A percentile compares a stretch with the other conserved stretches of the same genome.
These are phyloP conservation scores for Dasyornis broadbenti DNA, from an alignment of 2,113 vertebrate species.

Conservation along the genomic window DNA sequence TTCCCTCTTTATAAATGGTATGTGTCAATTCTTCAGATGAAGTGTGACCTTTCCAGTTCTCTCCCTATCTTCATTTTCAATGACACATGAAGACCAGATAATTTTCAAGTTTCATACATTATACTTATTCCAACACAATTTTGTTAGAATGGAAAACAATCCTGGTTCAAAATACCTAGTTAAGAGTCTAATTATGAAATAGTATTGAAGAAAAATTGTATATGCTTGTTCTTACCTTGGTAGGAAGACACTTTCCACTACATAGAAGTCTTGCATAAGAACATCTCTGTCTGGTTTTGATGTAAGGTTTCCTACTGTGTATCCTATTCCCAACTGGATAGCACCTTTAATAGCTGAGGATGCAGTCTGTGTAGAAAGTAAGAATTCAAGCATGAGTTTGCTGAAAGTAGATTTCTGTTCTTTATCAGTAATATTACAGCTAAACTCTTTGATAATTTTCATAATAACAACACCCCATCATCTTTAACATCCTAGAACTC, in stretches of 20 bases:
- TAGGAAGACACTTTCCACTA: slow-evolving; percentile 93
- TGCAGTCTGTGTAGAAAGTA: slow-evolving; percentile 81
- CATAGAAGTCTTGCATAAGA: slow-evolving; percentile 98
- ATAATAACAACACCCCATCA: not conserved
- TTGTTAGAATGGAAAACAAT: not conserved
- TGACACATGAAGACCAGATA: not conserved
- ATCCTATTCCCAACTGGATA: slow-evolving; percentile 94
- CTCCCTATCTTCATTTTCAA: not conserved
- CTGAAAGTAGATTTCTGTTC: not conserved
- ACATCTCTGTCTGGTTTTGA: slow-evolving; percentile 96
- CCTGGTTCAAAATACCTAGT: not conserved
- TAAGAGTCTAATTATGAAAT: not conserved
- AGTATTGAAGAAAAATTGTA: not conserved
- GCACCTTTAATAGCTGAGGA: slow-evolving; percentile 89
- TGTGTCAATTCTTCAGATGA: not conserved
- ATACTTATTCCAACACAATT: not conserved
- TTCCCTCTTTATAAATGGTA: not conserved
- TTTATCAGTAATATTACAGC: not conserved
- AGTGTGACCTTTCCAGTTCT: not conserved
- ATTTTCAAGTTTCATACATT: not conserved
- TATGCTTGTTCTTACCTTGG: slow-evolving; percentile 81
- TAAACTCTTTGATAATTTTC: not conserved
- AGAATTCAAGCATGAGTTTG: slow-evolving; percentile 16
- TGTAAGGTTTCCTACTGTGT: slow-evolving; percentile 92
- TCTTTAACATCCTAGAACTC: not conserved